Evolutionary conservation across 2,888 invertebrate species (phyloP), one percentile per base, ranked within the genome.

Genomic region (Platycnemis pennipes): DNA sequence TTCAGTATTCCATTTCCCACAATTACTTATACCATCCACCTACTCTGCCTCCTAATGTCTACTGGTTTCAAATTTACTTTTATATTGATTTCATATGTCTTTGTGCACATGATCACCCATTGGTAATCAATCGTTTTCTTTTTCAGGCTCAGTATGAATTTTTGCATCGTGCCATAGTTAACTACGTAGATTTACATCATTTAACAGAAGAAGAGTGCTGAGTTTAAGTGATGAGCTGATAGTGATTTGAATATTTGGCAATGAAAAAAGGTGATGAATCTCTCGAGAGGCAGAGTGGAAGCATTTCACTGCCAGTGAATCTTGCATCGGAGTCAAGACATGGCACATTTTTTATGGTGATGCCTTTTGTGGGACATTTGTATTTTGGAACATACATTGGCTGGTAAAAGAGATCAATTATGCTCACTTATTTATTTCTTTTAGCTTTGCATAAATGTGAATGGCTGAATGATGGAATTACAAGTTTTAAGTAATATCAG

Each of bases 141-240:
- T 97, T 97, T 53, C 97, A 99, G 99, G 98, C 98, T 96, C 99
- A 99, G 97, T 99, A 99, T 97, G 99, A 99, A 97, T 99, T 99
- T 97, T 97, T 99, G 96, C 98, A 99, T 97, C 98, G 99, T 97
- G 99, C 98, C 96, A 98, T 99, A 96, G 97, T 98, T 95, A 98
- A 98, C 97, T 99, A 99, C 96, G 98, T 98, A 95, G 98, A 99
- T 96, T 97, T 99, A 95, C 98, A 98, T 97, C 98, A 98, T 96
- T 97, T 98, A 95, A 97, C 97, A 94, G 98, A 98, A 94, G 96
- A 96, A 44, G 96, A 96, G 31, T 69, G 85, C 53, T 94, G 56
- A 94, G 94, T 69, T 16, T 94, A 85, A 86, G 88, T 63, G 37
- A 45, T 69, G 63, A 69, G 42, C 44, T n/a, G n/a, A 44, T 91